Evolutionary conservation across 2,797 vertebrate species (phyloP), one percentile per base, ranked within the genome.

Genomic region (Bradypodion ventrale): DNA sequence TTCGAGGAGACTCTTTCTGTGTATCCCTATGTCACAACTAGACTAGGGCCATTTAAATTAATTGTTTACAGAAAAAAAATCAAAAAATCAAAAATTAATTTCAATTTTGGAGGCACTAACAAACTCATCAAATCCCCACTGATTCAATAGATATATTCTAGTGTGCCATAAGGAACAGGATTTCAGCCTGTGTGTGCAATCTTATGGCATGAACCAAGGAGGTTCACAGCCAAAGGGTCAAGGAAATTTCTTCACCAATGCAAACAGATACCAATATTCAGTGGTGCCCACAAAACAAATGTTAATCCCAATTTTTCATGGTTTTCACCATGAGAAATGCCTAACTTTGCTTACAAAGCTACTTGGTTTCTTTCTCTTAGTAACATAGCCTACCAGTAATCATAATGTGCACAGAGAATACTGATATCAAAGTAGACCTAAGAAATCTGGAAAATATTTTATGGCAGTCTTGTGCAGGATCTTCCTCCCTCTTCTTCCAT

Each of bases 391-490:
- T 56, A 74, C 21, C 25, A 75, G 25, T 32, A 79, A 74, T 52
- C 21, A 65, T 32, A 44, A 25, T 69, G 91, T 88, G 23, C 77
- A 75, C 46, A 87, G 72, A 86, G 63, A 74, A 2, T 25, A 78
- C 35, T 65, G 63, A 35, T 42, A 66, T 29, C 82, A 63, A 63
- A 37, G 65, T 21, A 44, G n/a, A 86, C 35, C 63, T 80, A 86
- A 78, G 7, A 0, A 37, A 75, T 79, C 80, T 90, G 78, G 35
- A 79, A 68, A 89, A 74, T 75, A 66, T 85, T 87, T 89, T 84
- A 89, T 78, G 82, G 76, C 75, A 91, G 6, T 63, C 44, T 79
- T 52, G 35, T 40, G 70, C 66, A 84, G 79, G 42, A 40, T 65
- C 37, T 2, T 6, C 10, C 29, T 7, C 1, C 8, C 70, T 5